Evolutionary conservation across 2,888 invertebrate genomes (phyloP).

Genomic region (Xanthia togata): DNA sequence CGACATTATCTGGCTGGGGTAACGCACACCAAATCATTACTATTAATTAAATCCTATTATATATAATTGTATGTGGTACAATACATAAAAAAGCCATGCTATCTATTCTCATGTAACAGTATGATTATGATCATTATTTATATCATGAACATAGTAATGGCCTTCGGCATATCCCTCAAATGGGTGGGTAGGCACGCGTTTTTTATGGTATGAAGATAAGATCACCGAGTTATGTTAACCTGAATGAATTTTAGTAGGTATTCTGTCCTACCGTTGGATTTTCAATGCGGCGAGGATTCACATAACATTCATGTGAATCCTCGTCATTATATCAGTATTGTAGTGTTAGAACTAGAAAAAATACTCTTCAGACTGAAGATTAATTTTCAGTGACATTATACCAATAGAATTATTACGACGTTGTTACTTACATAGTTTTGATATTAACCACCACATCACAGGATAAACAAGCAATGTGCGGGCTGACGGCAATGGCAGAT

Average conservation of each 20-base stretch:
- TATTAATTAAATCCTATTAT: neutral
- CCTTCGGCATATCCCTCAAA: conserved; percentile 20
- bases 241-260: neutral
- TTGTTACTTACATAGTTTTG: neutral
- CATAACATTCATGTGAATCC: no score
- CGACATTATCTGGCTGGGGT: no score
- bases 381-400: neutral
- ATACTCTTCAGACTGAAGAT: neutral
- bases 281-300: neutral
- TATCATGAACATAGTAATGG: conserved; percentile 33
- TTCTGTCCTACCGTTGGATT: neutral
- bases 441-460: neutral
- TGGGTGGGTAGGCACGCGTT: neutral
- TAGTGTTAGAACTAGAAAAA: neutral
- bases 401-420: neutral
- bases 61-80: no score
- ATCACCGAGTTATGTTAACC: neutral
- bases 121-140: conserved; percentile 27
- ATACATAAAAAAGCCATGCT: neutral
- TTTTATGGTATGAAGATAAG: conserved; percentile 2
- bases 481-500: neutral
- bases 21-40: conserved; percentile 9
- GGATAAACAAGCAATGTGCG: neutral
- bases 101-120: conserved; percentile 12
- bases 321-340: neutral